Conservation (phyloP, 2,797 vertebrate genomes). For the Pelodytes ibericus region DNA sequence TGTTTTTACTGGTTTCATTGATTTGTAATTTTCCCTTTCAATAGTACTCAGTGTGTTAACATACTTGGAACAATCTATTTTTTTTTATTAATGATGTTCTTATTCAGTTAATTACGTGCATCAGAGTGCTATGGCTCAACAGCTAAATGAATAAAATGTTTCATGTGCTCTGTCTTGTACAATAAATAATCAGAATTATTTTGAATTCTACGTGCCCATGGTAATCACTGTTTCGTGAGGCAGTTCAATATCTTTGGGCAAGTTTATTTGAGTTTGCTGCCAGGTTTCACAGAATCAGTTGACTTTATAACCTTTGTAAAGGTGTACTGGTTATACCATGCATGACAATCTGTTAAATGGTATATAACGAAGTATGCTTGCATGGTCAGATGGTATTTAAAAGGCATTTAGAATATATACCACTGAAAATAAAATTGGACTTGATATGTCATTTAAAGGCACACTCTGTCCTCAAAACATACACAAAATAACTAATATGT, state of each 20-base stretch:
- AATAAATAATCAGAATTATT: conserved; percentile 30
- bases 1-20: neutral
- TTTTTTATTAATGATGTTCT: conserved; percentile 34
- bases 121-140: conserved; percentile 2
- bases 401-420: conserved; percentile 44
- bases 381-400: conserved; percentile 37
- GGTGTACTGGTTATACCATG: conserved; percentile 46
- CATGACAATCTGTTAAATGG: conserved; percentile 40
- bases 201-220: neutral
- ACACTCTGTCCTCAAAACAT: neutral
- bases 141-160: conserved; percentile 20
- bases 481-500: no score
- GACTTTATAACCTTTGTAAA: conserved; percentile 41
- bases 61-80: neutral
- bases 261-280: conserved; percentile 20
- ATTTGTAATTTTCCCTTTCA: neutral
- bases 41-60: neutral
- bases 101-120: conserved; percentile 26
- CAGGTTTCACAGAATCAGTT: conserved; percentile 35
- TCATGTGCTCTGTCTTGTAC: neutral
- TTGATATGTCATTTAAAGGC: neutral
- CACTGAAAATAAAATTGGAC: neutral
- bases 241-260: conserved; percentile 15
- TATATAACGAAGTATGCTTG: conserved; percentile 43
- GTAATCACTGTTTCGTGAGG: conserved; percentile 8